These are phyloP conservation scores for Sarcophaga rosellei DNA, from an alignment of 2,888 invertebrate species.

Conservation along the genomic window DNA sequence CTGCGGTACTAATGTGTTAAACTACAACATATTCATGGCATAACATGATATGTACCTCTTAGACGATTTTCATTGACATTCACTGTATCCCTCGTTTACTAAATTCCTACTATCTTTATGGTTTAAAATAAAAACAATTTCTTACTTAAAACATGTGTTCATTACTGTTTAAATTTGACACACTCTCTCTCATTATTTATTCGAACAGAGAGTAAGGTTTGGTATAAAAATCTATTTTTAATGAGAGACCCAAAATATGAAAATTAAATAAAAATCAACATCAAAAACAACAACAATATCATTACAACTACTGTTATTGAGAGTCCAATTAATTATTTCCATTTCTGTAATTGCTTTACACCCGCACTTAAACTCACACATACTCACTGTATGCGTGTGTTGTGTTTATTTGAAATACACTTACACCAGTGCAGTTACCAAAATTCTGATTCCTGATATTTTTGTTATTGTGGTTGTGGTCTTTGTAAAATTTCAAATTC, in stretches of 20 bases:
- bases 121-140: no score
- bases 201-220: background rate
- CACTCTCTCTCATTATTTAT: no score
- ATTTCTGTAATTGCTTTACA: constrained; percentile 39
- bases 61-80: no score
- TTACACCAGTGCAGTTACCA: background rate
- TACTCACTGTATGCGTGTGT: no score
- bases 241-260: constrained; percentile 1
- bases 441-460: background rate
- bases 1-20: no score
- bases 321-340: constrained; percentile 35
- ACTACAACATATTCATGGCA: no score
- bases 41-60: no score
- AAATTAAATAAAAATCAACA: background rate
- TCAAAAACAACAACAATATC: no score
- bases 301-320: background rate
- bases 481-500: no score
- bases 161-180: background rate
- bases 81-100: no score
- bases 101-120: no score
- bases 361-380: constrained; percentile 17
- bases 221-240: background rate
- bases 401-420: no score
- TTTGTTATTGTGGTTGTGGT: background rate
- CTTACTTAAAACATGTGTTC: background rate